phyloP scores from a whole-genome alignment of 2,113 vertebrate species.

The Anguilla japonica region DNA sequence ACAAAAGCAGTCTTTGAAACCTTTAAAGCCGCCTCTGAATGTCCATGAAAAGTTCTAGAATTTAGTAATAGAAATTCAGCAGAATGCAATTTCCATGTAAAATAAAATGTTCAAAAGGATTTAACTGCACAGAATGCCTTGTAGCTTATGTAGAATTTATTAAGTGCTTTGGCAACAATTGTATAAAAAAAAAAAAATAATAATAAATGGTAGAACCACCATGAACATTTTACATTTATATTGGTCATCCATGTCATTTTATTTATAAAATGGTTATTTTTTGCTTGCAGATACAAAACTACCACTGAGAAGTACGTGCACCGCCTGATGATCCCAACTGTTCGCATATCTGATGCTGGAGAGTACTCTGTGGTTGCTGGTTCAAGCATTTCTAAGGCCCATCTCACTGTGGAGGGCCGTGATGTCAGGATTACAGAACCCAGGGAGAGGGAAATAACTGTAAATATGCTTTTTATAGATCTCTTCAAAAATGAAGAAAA shows the following conservation, averaged over 20 bases:
- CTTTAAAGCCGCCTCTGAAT: no score
- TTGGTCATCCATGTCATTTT: not conserved
- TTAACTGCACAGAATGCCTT: no score
- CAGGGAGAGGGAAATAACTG: conserved; percentile 78
- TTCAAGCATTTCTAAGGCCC: conserved; percentile 86
- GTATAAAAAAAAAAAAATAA: no score
- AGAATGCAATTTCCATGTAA: no score
- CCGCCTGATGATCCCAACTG: conserved; percentile 87
- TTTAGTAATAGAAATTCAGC: no score
- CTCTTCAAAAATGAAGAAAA: not conserved
- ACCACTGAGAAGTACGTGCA: conserved; percentile 88
- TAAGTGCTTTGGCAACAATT: no score
- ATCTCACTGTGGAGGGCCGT: conserved; percentile 86
- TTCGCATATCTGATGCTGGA: conserved; percentile 88
- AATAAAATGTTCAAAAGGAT: no score
- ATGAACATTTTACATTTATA: not conserved
- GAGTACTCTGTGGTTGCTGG: conserved; percentile 92
- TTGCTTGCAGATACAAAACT: conserved; percentile 72
- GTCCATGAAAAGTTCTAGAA: no score
- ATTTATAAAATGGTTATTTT: conserved; percentile 15
- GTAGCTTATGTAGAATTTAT: no score
- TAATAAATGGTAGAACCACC: no score
- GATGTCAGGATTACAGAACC: conserved; percentile 87
- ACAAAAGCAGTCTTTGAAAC: no score
- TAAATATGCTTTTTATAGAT: conserved; percentile 55